A percentile compares a stretch with the other conserved stretches of the same genome.
phyloP scores from a whole-genome alignment of 2,888 invertebrate species.

The Thereva nobilitata region DNA sequence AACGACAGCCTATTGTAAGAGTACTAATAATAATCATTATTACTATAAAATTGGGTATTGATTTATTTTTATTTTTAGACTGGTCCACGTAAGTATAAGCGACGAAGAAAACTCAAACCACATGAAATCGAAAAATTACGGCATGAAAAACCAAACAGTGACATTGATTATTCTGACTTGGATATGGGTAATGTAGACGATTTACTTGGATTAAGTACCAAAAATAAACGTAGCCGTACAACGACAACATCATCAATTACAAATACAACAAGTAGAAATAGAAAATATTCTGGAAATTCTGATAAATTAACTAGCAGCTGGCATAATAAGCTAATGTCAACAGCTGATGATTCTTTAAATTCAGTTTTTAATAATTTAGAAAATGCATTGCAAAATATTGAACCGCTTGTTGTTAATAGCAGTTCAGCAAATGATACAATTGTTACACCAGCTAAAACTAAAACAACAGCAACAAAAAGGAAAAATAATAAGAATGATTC shows the following conservation, averaged over 20 bases:
- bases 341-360: constrained; percentile 57
- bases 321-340: constrained; percentile 52
- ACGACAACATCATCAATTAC: constrained; percentile 52
- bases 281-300: constrained; percentile 40
- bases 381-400: constrained; percentile 59
- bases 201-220: constrained; percentile 49
- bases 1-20: constrained; percentile 71
- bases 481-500: constrained; percentile 48
- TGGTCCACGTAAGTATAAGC: constrained; percentile 79
- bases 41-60: constrained; percentile 18
- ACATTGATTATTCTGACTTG: constrained; percentile 55
- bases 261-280: constrained; percentile 47
- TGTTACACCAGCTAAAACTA: constrained; percentile 43
- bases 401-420: constrained; percentile 53
- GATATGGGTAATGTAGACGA: constrained; percentile 58
- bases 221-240: constrained; percentile 32
- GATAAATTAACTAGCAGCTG: constrained; percentile 46
- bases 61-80: constrained; percentile 57
- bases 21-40: too few species aligned
- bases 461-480: constrained; percentile 47
- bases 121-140: constrained; percentile 62
- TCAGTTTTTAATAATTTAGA: constrained; percentile 60
- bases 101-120: constrained; percentile 74
- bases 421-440: constrained; percentile 44
- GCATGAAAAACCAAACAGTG: constrained; percentile 48